A percentile compares a stretch with the other conserved stretches of the same genome.
Conservation (phyloP, 2,113 vertebrate species). For the Grantiella picta region DNA sequence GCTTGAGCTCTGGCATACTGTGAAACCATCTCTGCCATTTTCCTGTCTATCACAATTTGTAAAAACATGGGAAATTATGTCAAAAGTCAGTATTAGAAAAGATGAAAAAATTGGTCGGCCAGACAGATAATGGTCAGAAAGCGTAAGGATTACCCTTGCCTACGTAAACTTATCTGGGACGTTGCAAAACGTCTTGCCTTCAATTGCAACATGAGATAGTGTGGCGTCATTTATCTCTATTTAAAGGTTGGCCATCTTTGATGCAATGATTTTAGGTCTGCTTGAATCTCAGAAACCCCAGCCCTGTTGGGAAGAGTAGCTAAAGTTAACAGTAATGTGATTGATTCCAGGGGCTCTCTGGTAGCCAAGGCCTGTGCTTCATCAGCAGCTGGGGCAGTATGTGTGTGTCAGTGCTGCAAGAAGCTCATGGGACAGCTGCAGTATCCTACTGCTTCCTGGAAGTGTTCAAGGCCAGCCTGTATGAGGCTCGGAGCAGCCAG, state of each 20-base stretch:
- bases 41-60: not conserved
- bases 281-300: not conserved
- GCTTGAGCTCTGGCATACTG: not conserved
- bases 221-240: not conserved
- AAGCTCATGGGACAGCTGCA: not conserved
- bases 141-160: not conserved
- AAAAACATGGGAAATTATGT: not conserved
- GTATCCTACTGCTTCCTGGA: not conserved
- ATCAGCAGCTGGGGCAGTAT: rapidly evolving
- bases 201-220: not conserved
- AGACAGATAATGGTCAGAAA: not conserved
- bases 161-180: not conserved
- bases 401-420: not conserved
- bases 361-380: not conserved
- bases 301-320: not conserved
- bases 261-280: rapidly evolving
- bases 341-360: not conserved
- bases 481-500: not conserved
- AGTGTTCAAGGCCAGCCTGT: not conserved
- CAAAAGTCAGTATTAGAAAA: not conserved
- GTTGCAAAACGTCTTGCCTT: not conserved
- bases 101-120: not conserved
- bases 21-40: not conserved
- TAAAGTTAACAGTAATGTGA: not conserved
- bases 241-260: not conserved